Evolutionary conservation across 1,140 invertebrate species (phyloP), one percentile per base, ranked within the genome.

Genomic region (Trichonephila clavata): DNA sequence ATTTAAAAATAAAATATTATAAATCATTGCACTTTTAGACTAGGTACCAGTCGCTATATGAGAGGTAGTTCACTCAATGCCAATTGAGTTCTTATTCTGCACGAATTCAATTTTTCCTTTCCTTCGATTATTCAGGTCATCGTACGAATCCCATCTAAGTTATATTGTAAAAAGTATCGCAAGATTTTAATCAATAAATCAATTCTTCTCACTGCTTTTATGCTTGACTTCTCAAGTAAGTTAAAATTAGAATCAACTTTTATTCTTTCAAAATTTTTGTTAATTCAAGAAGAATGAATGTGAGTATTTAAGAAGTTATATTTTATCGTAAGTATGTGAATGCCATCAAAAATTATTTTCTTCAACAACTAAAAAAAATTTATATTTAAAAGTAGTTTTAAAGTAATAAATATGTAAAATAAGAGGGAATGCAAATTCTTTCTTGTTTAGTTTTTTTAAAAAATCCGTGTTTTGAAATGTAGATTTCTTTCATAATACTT

Each of bases 61-160:
- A 77, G 27, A 18, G 32, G 27, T 18, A 14, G 27, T 32, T 77
- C 71, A 77, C 71, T 39, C 16, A 39, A 39, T 20, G 4, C 24
- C 32, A 39, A 24, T 77, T 77, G 71, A 77, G 27, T 77, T 32
- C 32, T 77, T 20, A 32, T 18, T 77, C 32, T 32, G 32, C 71
- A 77, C 71, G 71, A 77, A 77, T 77, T 77, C 32, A 77, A 77
- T 77, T 77, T 32, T 39, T n/a, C 32, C 27, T 39, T 77, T 77
- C 18, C 71, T 77, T 77, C 71, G 71, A 63, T 63, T 63, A 20
- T 63, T 21, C 20, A 77, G 71, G 71, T 77, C 71, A 77, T 77
- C 27, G 71, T 39, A 77, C 71, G 27, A 77, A 20, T 77, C 4
- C 21, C 61, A 20, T 63, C 61, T 18, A 63, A 63, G 13, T 77